Conservation (phyloP, 2,113 vertebrate species). For the Aldabrachelys gigantea region DNA sequence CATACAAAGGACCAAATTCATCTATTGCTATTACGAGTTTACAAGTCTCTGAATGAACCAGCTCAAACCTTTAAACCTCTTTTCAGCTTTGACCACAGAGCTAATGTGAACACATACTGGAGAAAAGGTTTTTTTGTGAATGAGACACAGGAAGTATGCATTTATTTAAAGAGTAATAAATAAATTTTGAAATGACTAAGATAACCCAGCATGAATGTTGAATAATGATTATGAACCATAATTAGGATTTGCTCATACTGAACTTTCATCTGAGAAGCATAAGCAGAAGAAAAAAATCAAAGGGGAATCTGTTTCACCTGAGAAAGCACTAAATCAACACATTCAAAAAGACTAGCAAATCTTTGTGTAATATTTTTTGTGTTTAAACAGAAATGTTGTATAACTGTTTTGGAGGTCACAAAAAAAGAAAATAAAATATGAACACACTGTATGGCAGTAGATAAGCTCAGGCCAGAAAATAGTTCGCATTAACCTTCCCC, state of each 20-base stretch:
- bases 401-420: constrained; percentile 16
- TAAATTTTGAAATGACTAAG: constrained; percentile 35
- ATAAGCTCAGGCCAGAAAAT: constrained; percentile 1
- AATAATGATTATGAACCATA: constrained; percentile 48
- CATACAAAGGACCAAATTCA: not conserved
- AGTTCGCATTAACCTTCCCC: not conserved
- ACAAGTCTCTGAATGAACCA: not conserved
- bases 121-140: not conserved
- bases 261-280: constrained; percentile 58
- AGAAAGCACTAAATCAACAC: constrained; percentile 60
- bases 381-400: constrained; percentile 62
- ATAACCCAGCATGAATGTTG: constrained; percentile 66
- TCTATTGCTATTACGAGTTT: not conserved
- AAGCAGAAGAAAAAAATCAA: constrained; percentile 63
- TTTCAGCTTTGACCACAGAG: not conserved
- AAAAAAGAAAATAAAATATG: constrained; percentile 14
- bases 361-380: constrained; percentile 43
- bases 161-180: not conserved
- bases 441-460: not conserved
- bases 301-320: constrained; percentile 64
- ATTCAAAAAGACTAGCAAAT: constrained; percentile 57
- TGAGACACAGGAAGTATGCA: not conserved
- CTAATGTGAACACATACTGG: not conserved
- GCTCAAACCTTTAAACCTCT: not conserved
- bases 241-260: constrained; percentile 69